A percentile compares a stretch with the other conserved stretches of the same genome.
Evolutionary conservation across 2,888 invertebrate species (phyloP).

Genomic region (Catocala fraxini): DNA sequence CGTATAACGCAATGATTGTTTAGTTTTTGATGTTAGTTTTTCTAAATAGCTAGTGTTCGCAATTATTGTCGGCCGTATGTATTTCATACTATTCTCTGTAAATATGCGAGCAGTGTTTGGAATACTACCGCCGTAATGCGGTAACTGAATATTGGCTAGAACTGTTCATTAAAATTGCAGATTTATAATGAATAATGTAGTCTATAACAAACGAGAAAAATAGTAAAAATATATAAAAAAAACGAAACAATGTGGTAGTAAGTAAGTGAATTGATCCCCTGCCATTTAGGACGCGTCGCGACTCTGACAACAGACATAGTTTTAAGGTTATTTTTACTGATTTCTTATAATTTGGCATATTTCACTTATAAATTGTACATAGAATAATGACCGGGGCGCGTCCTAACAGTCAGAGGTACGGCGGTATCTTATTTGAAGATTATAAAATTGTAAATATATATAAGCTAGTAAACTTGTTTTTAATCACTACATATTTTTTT

Average conservation of each 20-base stretch:
- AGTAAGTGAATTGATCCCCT: slow-evolving; percentile 63
- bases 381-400: slow-evolving; percentile 51
- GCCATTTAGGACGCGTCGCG: slow-evolving; percentile 53
- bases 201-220: slow-evolving; percentile 68
- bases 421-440: slow-evolving; percentile 52
- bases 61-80: slow-evolving; percentile 54
- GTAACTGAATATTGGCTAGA: slow-evolving; percentile 62
- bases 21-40: slow-evolving; percentile 80
- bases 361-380: slow-evolving; percentile 71
- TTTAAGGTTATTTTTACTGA: slow-evolving; percentile 55
- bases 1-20: slow-evolving; percentile 65
- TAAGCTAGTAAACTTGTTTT: slow-evolving; percentile 75
- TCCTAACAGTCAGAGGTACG: slow-evolving; percentile 33
- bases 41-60: slow-evolving; percentile 74
- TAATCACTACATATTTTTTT: slow-evolving; percentile 80
- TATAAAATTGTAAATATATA: slow-evolving; percentile 81
- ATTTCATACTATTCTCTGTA: slow-evolving; percentile 48
- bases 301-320: slow-evolving; percentile 44
- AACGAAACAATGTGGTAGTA: slow-evolving; percentile 61
- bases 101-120: slow-evolving; percentile 49
- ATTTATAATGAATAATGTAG: slow-evolving; percentile 75
- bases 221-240: slow-evolving; percentile 53
- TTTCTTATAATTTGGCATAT: slow-evolving; percentile 53
- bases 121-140: slow-evolving; percentile 49
- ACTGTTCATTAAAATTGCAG: slow-evolving; percentile 59